Evolutionary conservation across 2,797 vertebrate species (phyloP), one percentile per base, ranked within the genome.

Genomic region (Vespertilio murinus): DNA sequence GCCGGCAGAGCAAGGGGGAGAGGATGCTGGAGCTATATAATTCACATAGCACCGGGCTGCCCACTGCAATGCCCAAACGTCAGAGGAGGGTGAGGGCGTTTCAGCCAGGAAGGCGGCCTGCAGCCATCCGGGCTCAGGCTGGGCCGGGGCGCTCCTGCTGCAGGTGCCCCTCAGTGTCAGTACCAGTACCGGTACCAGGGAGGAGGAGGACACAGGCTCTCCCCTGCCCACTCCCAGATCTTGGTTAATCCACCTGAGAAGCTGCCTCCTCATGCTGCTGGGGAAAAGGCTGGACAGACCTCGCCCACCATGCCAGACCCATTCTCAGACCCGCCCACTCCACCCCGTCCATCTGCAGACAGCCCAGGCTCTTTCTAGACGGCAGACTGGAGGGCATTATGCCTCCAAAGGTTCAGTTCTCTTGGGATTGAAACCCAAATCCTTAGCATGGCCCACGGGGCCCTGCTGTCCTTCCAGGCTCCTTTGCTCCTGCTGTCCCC

Each of bases 231-330:
- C 28, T 14, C 59, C 59, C 30, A 6, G 8, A 2, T 45, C 16
- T 75, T 64, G 45, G n/a, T 42, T 47, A 52, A 23, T 88, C 56
- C 13, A n/a, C 69, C 13, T 52, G 54, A 35, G 49, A 73, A 42
- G 25, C n/a, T 35, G 35, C 12, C 22, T 69, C 35, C 67, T 77
- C 52, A 0, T 0, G 0, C 42, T 11, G 12, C n/a, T 59, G 40
- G 42, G 22, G 79, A 49, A 52, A 49, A 35, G 40, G 16, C 28
- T 8, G 23, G 28, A 2, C n/a, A 9, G 35, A 23, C 49, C 77
- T 61, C 33, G 38, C 8, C 9, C 16, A 9, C 52, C 56, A 33
- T 1, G 30, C 30, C 59, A 0, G 49, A 22, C 23, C 20, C 3
- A 5, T n/a, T 14, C 61, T 65, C 61, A 17, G 54, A 20, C 14